Conservation (phyloP, 2,888 invertebrate species). For the Ormyrus thymus region DNA sequence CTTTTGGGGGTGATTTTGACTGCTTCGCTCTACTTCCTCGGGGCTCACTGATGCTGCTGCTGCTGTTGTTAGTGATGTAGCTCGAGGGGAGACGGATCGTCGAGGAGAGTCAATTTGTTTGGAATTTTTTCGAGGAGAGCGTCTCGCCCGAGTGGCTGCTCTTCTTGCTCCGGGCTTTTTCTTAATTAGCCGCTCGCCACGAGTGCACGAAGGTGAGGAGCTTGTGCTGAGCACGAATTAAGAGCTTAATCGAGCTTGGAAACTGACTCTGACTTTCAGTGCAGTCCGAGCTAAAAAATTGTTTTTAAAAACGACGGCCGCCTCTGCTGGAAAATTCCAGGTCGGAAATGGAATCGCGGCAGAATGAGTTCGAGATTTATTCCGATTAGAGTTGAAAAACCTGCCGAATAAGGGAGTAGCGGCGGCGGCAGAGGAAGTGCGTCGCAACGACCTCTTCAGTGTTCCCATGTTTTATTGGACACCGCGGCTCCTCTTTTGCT, state of each 20-base stretch:
- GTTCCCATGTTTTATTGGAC: too few relatives aligned
- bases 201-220: background rate
- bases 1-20: constrained; percentile 39
- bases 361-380: too few relatives aligned
- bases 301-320: too few relatives aligned
- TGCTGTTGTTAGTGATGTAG: background rate
- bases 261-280: too few relatives aligned
- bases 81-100: background rate
- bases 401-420: too few relatives aligned
- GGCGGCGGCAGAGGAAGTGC: too few relatives aligned
- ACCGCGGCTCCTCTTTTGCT: too few relatives aligned
- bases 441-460: too few relatives aligned
- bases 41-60: background rate
- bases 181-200: constrained; percentile 24
- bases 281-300: too few relatives aligned
- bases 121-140: constrained; percentile 7
- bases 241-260: constrained; percentile 31
- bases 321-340: too few relatives aligned
- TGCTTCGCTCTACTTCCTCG: background rate
- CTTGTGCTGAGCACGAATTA: constrained; percentile 3
- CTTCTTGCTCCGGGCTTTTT: background rate
- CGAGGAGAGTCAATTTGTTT: constrained; percentile 28
- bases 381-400: too few relatives aligned
- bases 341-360: too few relatives aligned
- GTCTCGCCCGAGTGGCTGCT: background rate